phyloP scores from a whole-genome alignment of 1,140 invertebrate genomes.

The Probaryconus sp. region DNA sequence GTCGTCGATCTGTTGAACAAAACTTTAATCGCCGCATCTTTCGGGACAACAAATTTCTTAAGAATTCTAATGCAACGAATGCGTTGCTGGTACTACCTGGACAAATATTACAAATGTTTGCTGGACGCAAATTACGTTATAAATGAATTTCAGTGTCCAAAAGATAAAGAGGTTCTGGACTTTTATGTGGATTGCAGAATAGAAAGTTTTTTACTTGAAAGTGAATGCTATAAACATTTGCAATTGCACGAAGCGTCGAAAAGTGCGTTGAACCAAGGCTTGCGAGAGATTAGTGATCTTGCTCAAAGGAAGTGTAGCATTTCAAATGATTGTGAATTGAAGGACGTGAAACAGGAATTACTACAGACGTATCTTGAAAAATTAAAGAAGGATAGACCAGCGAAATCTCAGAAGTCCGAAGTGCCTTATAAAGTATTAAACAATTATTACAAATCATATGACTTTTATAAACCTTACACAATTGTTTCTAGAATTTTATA shows the following conservation, averaged over 20 bases:
- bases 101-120: conserved; percentile 58
- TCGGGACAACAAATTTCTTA: conserved; percentile 51
- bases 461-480: background rate
- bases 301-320: conserved; percentile 16
- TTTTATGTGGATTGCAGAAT: conserved; percentile 59
- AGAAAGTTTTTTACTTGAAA: conserved; percentile 61
- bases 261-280: conserved; percentile 54
- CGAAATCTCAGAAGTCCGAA: background rate
- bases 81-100: conserved; percentile 52
- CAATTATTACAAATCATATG: too few species aligned
- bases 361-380: conserved; percentile 47
- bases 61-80: conserved; percentile 64
- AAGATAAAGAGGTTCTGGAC: conserved; percentile 34
- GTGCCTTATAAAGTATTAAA: background rate
- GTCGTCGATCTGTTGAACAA: conserved; percentile 58
- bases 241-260: conserved; percentile 28
- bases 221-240: conserved; percentile 59
- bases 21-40: conserved; percentile 64
- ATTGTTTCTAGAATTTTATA: too few species aligned
- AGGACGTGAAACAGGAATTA: conserved; percentile 44
- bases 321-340: conserved; percentile 6
- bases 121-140: conserved; percentile 65
- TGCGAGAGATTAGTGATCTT: conserved; percentile 46
- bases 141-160: conserved; percentile 35
- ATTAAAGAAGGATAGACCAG: conserved; percentile 4